Percentiles rank a stretch among this genome's conserved stretches.
phyloP scores from a whole-genome alignment of 2,888 invertebrate genomes.

The Agrilus mali region DNA sequence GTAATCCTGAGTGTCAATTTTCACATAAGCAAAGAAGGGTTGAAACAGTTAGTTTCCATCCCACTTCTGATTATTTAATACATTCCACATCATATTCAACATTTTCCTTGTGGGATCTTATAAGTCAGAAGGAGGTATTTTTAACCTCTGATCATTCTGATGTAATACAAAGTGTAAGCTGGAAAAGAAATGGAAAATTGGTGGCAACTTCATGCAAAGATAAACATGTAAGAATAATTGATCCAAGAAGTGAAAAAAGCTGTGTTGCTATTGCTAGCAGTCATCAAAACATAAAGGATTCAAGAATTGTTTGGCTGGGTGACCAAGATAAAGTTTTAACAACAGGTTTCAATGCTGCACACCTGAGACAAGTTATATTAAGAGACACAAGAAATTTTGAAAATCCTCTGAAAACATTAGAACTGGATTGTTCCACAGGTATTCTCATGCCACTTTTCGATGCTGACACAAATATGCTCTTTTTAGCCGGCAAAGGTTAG shows the following conservation, averaged over 20 bases:
- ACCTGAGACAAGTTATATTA: slow-evolving; percentile 77
- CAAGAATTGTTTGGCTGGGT: slow-evolving; percentile 82
- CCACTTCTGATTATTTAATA: slow-evolving; percentile 78
- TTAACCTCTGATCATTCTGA: slow-evolving; percentile 60
- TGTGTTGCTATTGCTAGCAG: slow-evolving; percentile 56
- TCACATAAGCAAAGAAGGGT: slow-evolving; percentile 75
- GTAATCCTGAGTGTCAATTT: slow-evolving; percentile 67
- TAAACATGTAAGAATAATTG: slow-evolving; percentile 73
- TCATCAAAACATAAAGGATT: slow-evolving; percentile 86
- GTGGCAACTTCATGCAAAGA: slow-evolving; percentile 87
- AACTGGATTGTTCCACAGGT: slow-evolving; percentile 78
- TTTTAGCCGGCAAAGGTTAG: slow-evolving; percentile 76
- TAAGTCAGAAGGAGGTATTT: slow-evolving; percentile 67
- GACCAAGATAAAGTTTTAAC: slow-evolving; percentile 72
- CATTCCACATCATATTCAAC: slow-evolving; percentile 74
- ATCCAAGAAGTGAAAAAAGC: slow-evolving; percentile 56
- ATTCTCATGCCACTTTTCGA: slow-evolving; percentile 89
- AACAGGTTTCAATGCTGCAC: slow-evolving; percentile 80
- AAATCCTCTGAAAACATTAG: slow-evolving; percentile 63
- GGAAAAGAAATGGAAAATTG: slow-evolving; percentile 76
- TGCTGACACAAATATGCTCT: slow-evolving; percentile 88
- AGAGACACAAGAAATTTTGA: slow-evolving; percentile 75
- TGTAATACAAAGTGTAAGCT: slow-evolving; percentile 79
- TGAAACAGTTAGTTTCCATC: slow-evolving; percentile 85
- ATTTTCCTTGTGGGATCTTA: slow-evolving; percentile 77